Percentiles rank a stretch among this genome's conserved stretches.
phyloP scores from a whole-genome alignment of 2,888 invertebrate genomes.

The Drosophila sordidapex region DNA sequence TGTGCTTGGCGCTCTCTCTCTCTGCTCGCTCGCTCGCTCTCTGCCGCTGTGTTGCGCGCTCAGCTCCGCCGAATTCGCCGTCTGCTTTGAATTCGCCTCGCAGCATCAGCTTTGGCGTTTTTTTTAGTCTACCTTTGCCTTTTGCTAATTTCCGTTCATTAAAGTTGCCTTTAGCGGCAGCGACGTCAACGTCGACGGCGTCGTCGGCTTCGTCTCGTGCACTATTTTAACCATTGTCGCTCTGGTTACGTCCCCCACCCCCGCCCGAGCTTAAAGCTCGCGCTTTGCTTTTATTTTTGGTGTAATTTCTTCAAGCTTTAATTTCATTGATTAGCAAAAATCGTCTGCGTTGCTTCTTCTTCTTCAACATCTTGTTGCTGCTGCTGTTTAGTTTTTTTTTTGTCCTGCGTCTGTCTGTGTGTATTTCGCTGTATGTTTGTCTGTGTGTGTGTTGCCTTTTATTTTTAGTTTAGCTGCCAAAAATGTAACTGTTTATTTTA shows the following conservation, averaged over 20 bases:
- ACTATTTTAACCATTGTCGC: conserved; percentile 57
- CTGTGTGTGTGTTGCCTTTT: conserved; percentile 39
- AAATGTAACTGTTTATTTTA: conserved; percentile 44
- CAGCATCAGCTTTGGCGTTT: conserved; percentile 51
- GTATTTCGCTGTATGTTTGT: conserved; percentile 21
- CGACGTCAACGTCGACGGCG: conserved; percentile 8
- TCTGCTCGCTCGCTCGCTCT: conserved; percentile 3
- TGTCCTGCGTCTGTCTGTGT: conserved; percentile 35
- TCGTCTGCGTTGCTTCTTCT: conserved; percentile 39
- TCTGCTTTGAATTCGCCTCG: conserved; percentile 28
- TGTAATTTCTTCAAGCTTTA: conserved; percentile 70
- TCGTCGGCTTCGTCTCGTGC: conserved; percentile 51
- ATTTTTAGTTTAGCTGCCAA: conserved; percentile 64
- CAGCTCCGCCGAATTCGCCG: conserved; percentile 45
- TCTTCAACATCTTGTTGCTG: conserved; percentile 35
- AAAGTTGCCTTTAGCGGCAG: conserved; percentile 66
- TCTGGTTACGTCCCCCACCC: conserved; percentile 18
- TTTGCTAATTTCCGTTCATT: conserved; percentile 81
- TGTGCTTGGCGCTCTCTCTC: conserved; percentile 57
- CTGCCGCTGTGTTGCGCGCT: not conserved
- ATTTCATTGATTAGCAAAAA: conserved; percentile 83
- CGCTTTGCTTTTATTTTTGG: conserved; percentile 37
- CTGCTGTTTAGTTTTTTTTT: conserved; percentile 51
- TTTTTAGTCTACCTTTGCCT: conserved; percentile 52
- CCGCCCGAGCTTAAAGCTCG: conserved; percentile 65